phyloP scores from a whole-genome alignment of 1,140 invertebrate genomes.

The Plutomurus gul region DNA sequence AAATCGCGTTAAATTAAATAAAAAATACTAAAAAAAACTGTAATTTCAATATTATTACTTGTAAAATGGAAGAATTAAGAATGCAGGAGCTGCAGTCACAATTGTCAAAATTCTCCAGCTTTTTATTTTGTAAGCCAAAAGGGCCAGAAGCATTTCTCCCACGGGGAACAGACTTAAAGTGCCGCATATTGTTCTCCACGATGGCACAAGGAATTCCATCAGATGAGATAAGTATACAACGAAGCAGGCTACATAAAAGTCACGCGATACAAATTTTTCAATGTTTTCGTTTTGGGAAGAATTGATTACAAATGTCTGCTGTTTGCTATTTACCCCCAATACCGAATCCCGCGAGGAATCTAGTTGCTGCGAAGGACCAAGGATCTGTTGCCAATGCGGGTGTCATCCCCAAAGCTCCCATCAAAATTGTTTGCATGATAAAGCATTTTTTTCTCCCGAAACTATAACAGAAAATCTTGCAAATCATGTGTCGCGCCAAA shows the following conservation, averaged over 20 bases:
- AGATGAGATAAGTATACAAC: slow-evolving; percentile 46
- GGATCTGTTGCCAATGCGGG: slow-evolving; percentile 31
- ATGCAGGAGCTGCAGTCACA: slow-evolving; percentile 25
- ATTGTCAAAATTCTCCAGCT: slow-evolving; percentile 41
- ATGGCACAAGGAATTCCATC: slow-evolving; percentile 50
- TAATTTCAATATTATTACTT: slow-evolving; percentile 33
- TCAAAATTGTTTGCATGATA: slow-evolving; percentile 5
- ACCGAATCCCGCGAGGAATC: slow-evolving; percentile 43
- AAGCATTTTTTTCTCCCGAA: slow-evolving; percentile 47
- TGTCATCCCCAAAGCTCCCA: slow-evolving; percentile 38
- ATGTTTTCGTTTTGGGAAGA: neutral
- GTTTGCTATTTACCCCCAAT: slow-evolving; percentile 36
- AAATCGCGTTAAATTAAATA: neutral
- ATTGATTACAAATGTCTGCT: neutral
- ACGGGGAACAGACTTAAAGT: slow-evolving; percentile 41
- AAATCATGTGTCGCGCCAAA: too few species aligned
- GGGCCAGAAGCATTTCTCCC: slow-evolving; percentile 39
- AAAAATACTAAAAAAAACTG: neutral
- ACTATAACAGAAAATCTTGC: neutral
- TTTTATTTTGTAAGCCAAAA: slow-evolving; percentile 38
- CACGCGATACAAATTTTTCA: neutral
- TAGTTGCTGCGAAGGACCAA: slow-evolving; percentile 16
- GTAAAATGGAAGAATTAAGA: slow-evolving; percentile 38
- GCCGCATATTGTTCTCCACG: slow-evolving; percentile 41
- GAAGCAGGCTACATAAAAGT: slow-evolving; percentile 36